Conservation (phyloP, 2,888 invertebrate species). For the Oligia latruncula region DNA sequence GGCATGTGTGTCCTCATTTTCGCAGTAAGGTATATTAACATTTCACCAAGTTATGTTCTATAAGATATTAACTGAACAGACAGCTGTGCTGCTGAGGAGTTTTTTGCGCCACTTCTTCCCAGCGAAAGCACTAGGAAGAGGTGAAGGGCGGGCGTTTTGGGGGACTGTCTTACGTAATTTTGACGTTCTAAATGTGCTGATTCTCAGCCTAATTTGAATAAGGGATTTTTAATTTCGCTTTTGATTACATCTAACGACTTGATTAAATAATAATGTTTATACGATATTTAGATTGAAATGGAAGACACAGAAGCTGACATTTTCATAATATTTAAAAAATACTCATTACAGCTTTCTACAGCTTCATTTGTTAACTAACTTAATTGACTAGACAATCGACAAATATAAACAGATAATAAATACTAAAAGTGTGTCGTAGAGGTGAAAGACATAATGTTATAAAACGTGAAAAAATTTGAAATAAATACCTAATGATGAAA, state of each 20-base stretch:
- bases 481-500: background rate
- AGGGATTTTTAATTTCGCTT: too few relatives aligned
- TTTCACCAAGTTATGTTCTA: background rate
- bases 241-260: background rate
- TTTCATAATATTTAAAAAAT: background rate
- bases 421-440: background rate
- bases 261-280: background rate
- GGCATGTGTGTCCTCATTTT: background rate
- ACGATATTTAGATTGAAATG: background rate
- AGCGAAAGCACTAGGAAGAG: too few relatives aligned
- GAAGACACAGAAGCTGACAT: background rate
- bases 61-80: background rate
- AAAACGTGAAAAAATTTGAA: background rate
- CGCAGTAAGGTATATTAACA: background rate
- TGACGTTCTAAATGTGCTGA: too few relatives aligned
- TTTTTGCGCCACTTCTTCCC: too few relatives aligned
- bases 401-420: background rate
- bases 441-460: background rate
- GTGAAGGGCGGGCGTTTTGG: too few relatives aligned
- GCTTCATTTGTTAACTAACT: background rate
- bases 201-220: too few relatives aligned
- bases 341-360: background rate
- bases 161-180: too few relatives aligned
- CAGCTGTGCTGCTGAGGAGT: too few relatives aligned
- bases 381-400: background rate